Percentiles rank a stretch among this genome's conserved stretches.
Conservation (phyloP, 2,113 vertebrate species). For the Anoura caudifer region DNA sequence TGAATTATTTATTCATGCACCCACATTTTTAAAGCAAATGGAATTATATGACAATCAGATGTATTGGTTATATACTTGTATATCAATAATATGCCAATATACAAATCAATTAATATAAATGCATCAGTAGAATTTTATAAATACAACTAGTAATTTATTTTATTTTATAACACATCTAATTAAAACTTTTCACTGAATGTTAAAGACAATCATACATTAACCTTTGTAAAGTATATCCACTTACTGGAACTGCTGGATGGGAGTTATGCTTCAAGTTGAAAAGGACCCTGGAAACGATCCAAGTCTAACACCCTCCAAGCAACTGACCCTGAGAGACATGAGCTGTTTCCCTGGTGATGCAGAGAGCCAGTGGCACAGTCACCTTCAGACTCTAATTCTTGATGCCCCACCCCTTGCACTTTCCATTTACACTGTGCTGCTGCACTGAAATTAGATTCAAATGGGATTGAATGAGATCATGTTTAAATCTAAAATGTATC, state of each 20-base stretch:
- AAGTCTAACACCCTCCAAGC: conserved; percentile 15
- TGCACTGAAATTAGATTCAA: conserved; percentile 51
- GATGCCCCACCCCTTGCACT: not conserved
- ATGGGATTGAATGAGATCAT: conserved; percentile 52
- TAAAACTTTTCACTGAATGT: conserved; percentile 25
- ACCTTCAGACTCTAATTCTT: not conserved
- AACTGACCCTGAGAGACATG: not conserved
- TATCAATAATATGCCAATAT: not conserved
- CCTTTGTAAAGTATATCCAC: not conserved
- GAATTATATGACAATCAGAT: not conserved
- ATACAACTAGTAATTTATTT: not conserved
- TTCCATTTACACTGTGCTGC: conserved; percentile 29
- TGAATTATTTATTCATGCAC: not conserved
- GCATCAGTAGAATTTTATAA: not conserved
- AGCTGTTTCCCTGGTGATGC: not conserved
- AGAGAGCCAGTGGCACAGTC: not conserved
- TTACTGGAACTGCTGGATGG: conserved; percentile 11
- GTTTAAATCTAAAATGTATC: conserved; percentile 35
- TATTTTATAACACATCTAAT: not conserved
- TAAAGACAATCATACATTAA: not conserved
- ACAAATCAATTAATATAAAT: not conserved
- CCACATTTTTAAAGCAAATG: not conserved
- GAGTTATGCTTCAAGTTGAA: not conserved
- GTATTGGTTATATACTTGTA: not conserved
- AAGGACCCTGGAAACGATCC: not conserved